Percentiles rank a stretch among this genome's conserved stretches.
Evolutionary conservation across 2,888 invertebrate genomes (phyloP).

Genomic region (Orchestes rusci): DNA sequence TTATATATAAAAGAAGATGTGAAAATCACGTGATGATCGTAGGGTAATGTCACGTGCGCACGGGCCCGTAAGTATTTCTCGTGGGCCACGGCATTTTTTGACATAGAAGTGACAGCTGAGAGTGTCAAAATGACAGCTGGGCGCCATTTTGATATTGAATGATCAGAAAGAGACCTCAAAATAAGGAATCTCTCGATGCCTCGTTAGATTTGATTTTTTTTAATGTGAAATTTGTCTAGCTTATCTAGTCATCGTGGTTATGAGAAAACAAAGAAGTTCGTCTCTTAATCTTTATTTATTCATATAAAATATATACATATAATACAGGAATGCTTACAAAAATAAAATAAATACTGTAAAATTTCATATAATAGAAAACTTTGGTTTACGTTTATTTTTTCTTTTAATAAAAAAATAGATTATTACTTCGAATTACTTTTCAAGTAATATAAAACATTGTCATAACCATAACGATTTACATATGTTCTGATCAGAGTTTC

Average conservation of each 20-base stretch:
- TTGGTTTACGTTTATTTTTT: constrained; percentile 25
- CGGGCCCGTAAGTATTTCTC: too few relatives aligned
- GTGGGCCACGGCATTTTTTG: too few relatives aligned
- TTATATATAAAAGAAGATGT: too few relatives aligned
- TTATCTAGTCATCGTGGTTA: not conserved
- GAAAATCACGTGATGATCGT: too few relatives aligned
- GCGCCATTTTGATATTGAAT: too few relatives aligned
- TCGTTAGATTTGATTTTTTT: too few relatives aligned
- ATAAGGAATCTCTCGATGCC: too few relatives aligned
- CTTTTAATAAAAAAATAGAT: constrained; percentile 23
- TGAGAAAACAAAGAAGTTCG: constrained; percentile 8
- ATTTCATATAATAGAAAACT: constrained; percentile 25
- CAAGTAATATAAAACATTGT: constrained; percentile 15
- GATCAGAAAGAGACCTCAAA: too few relatives aligned
- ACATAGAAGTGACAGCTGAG: too few relatives aligned
- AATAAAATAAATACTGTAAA: constrained; percentile 27
- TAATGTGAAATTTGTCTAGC: too few relatives aligned
- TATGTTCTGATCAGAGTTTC: not conserved
- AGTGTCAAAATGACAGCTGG: too few relatives aligned
- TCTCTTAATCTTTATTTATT: constrained; percentile 21
- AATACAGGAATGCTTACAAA: constrained; percentile 21
- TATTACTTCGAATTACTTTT: constrained; percentile 18
- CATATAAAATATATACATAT: constrained; percentile 22
- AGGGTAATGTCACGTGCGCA: too few relatives aligned
- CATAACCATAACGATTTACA: not conserved